Conservation (phyloP, 2,113 vertebrate genomes). For the Urocolius indicus region DNA sequence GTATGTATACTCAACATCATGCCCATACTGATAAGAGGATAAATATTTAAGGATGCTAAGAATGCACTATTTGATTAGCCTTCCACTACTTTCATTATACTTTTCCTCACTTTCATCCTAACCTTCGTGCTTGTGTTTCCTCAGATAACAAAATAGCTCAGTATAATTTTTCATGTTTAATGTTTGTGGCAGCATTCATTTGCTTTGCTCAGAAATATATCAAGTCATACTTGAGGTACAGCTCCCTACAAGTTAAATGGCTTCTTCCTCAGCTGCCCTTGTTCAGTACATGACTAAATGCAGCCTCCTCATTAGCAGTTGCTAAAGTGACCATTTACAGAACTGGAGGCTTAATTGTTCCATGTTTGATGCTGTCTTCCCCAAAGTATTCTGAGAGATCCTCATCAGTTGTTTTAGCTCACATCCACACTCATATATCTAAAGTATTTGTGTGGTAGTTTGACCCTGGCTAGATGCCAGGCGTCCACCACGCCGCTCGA, state of each 20-base stretch:
- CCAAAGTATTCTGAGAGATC: neutral
- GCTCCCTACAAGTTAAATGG: neutral
- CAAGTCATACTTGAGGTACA: neutral
- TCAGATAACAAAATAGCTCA: neutral
- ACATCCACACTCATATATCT: fast-evolving
- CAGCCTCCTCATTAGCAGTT: neutral
- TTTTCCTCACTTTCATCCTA: neutral
- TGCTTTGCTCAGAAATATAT: neutral
- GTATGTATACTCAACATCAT: neutral
- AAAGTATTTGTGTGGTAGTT: too few relatives aligned
- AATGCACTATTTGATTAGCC: neutral
- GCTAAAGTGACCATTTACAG: neutral
- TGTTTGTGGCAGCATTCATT: neutral
- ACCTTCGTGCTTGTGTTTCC: neutral
- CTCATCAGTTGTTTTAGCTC: neutral
- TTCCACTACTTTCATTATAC: neutral
- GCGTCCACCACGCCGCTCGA: too few relatives aligned
- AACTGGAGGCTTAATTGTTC: neutral
- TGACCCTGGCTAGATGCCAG: too few relatives aligned
- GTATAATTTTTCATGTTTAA: neutral
- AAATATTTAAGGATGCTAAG: neutral
- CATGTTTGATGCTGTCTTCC: neutral
- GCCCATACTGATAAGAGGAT: neutral
- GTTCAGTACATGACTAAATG: neutral
- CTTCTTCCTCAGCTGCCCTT: neutral